Percentiles rank a stretch among this genome's conserved stretches.
Evolutionary conservation across 1,140 invertebrate species (phyloP).

Genomic region (Cylas formicarius): DNA sequence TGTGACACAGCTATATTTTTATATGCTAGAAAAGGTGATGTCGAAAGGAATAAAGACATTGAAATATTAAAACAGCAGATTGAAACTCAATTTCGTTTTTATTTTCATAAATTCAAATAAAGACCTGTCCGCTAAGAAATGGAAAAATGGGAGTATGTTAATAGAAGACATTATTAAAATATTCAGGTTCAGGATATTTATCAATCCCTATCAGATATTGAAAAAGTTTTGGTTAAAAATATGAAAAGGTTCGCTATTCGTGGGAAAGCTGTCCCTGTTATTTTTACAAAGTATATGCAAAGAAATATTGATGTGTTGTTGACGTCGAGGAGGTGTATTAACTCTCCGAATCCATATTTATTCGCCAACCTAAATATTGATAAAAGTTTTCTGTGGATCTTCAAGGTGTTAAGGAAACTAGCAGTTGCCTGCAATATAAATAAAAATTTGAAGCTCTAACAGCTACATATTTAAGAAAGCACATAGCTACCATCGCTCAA

Average conservation of each 20-base stretch:
- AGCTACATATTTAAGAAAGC: conserved; percentile 14
- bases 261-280: conserved; percentile 13
- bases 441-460: conserved; percentile 8
- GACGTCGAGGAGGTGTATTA: conserved; percentile 6
- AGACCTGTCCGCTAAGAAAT: conserved; percentile 9
- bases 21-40: conserved; percentile 8
- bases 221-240: conserved; percentile 12
- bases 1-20: conserved; percentile 15
- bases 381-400: conserved; percentile 12
- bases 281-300: conserved; percentile 13
- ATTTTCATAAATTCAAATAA: conserved; percentile 13
- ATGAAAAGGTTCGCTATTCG: conserved; percentile 13
- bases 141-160: conserved; percentile 16
- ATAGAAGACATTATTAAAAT: conserved; percentile 15
- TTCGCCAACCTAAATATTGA: conserved; percentile 13
- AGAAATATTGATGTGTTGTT: conserved; percentile 7
- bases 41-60: conserved; percentile 7
- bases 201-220: conserved; percentile 8
- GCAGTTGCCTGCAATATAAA: conserved; percentile 4
- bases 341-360: conserved; percentile 10
- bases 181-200: conserved; percentile 11
- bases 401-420: conserved; percentile 12
- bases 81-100: conserved; percentile 15
- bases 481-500: conserved; percentile 13
- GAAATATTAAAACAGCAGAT: conserved; percentile 11